A percentile compares a stretch with the other conserved stretches of the same genome.
phyloP scores from a whole-genome alignment of 2,888 invertebrate genomes.

The Pyrrhosoma nymphula region DNA sequence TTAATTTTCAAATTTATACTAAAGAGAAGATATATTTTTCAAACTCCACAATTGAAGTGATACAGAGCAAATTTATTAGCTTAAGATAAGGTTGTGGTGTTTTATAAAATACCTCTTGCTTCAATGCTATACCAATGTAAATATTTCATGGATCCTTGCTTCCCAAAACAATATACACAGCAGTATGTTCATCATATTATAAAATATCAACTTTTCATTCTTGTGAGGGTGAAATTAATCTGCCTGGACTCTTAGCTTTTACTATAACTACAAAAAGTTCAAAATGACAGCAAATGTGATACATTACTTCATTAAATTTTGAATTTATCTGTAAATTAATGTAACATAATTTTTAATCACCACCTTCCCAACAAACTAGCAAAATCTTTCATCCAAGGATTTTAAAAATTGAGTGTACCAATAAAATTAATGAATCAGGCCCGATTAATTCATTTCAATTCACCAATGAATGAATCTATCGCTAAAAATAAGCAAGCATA shows the following conservation, averaged over 20 bases:
- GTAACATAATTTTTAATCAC: no score
- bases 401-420: background rate
- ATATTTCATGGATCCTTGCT: conserved; percentile 44
- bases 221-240: background rate
- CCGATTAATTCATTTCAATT: background rate
- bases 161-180: background rate
- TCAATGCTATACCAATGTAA: background rate
- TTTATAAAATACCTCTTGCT: background rate
- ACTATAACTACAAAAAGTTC: background rate
- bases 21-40: conserved; percentile 13
- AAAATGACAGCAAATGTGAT: background rate
- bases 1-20: background rate
- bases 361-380: background rate
- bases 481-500: background rate
- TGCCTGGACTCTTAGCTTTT: conserved; percentile 15
- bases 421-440: background rate
- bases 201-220: background rate
- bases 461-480: background rate
- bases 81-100: background rate
- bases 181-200: conserved; percentile 5
- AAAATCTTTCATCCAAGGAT: background rate
- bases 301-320: background rate
- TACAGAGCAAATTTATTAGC: background rate
- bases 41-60: background rate
- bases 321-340: background rate